Evolutionary conservation across 2,113 vertebrate species (phyloP).

Genomic region (Silurus asotus): DNA sequence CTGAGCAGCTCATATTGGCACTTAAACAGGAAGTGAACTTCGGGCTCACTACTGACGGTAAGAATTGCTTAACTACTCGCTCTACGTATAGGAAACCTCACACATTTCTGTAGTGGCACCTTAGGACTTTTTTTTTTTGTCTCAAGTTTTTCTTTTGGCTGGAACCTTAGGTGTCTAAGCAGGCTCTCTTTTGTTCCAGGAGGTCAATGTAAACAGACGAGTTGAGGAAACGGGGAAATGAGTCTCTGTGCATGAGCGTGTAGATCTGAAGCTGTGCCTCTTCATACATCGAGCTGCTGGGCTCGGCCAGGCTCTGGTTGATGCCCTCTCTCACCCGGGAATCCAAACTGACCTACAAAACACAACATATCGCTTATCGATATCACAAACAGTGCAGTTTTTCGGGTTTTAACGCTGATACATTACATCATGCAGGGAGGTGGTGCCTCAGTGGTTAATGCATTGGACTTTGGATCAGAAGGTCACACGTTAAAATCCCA

Average conservation of each 20-base stretch:
- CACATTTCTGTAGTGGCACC: constrained; percentile 71
- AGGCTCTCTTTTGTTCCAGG: constrained; percentile 80
- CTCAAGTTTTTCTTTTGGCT: constrained; percentile 57
- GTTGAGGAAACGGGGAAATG: constrained; percentile 95
- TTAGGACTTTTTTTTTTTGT: constrained; percentile 60
- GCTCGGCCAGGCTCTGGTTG: constrained; percentile 89
- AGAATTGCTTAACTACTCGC: constrained; percentile 55
- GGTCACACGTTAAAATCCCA: too few species aligned
- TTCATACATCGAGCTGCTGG: constrained; percentile 88
- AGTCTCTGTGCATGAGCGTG: constrained; percentile 98
- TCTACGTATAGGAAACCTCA: constrained; percentile 64
- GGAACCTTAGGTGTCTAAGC: constrained; percentile 85
- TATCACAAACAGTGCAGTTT: not conserved
- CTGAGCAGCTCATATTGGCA: constrained; percentile 70
- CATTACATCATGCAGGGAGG: too few species aligned
- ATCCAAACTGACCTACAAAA: constrained; percentile 91
- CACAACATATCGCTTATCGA: not conserved
- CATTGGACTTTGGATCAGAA: too few species aligned
- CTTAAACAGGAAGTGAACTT: constrained; percentile 64
- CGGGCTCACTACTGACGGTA: constrained; percentile 56
- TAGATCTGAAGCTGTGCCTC: constrained; percentile 98
- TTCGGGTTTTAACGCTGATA: not conserved
- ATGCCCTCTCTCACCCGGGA: constrained; percentile 94
- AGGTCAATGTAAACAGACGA: constrained; percentile 92
- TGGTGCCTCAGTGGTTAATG: too few species aligned